Evolutionary conservation across 2,888 invertebrate species (phyloP).

Genomic region (Trichopria drosophilae): DNA sequence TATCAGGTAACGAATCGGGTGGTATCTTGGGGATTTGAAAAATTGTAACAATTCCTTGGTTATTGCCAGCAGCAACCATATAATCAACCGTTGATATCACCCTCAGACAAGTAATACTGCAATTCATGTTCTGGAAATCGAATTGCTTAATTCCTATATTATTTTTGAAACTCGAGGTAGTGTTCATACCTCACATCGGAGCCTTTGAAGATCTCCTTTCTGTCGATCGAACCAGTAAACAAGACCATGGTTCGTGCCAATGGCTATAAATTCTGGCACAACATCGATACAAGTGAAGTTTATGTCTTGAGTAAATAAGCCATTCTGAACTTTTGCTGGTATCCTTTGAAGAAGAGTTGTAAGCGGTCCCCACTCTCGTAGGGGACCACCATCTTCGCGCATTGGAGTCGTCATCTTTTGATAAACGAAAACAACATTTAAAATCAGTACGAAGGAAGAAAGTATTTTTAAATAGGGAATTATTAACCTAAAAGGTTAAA

Average conservation of each 20-base stretch:
- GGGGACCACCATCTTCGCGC: conserved; percentile 53
- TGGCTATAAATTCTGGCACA: conserved; percentile 77
- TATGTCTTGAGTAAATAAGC: conserved; percentile 75
- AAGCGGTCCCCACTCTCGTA: conserved; percentile 82
- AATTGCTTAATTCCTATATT: conserved; percentile 5
- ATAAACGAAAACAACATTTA: too few relatives aligned
- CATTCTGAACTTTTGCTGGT: conserved; percentile 73
- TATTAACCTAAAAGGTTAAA: too few relatives aligned
- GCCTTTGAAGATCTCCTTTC: conserved; percentile 74
- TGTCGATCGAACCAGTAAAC: conserved; percentile 86
- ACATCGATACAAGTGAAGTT: conserved; percentile 81
- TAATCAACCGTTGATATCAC: conserved; percentile 85
- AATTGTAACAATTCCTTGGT: conserved; percentile 77
- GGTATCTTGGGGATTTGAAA: conserved; percentile 84
- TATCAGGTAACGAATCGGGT: conserved; percentile 71
- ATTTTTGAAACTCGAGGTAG: neutral
- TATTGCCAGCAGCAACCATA: conserved; percentile 86
- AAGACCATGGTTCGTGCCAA: conserved; percentile 84
- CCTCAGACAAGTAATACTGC: conserved; percentile 76
- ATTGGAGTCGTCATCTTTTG: conserved; percentile 53
- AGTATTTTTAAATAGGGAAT: too few relatives aligned
- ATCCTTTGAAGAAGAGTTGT: conserved; percentile 75
- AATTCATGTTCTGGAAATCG: conserved; percentile 62
- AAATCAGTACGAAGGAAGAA: too few relatives aligned
- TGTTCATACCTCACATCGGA: conserved; percentile 74